A percentile compares a stretch with the other conserved stretches of the same genome.
Conservation (phyloP, 2,888 invertebrate species). For the Hoplodrina ambigua region DNA sequence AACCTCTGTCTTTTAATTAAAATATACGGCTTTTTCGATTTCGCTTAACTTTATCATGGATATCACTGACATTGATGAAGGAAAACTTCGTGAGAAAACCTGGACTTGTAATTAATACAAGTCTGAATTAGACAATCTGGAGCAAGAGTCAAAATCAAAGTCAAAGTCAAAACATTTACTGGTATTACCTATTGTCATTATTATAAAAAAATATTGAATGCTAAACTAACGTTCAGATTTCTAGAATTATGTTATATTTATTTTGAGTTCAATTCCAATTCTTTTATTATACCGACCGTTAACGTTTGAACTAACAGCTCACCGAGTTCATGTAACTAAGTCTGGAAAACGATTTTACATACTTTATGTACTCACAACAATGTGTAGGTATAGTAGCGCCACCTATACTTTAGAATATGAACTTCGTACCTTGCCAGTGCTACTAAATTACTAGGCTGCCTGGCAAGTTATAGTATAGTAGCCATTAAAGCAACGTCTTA, state of each 20-base stretch:
- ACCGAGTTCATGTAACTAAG: not conserved
- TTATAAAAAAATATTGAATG: too few species aligned
- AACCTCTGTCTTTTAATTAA: too few species aligned
- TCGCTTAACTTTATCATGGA: too few species aligned
- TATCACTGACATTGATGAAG: too few species aligned
- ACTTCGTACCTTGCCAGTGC: slow-evolving; percentile 1
- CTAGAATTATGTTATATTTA: not conserved
- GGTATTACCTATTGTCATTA: too few species aligned
- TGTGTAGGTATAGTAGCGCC: slow-evolving; percentile 25
- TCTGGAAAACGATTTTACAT: not conserved
- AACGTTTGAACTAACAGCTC: not conserved
- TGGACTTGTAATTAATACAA: too few species aligned
- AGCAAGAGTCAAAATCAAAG: too few species aligned
- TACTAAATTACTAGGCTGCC: not conserved
- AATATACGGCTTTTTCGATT: too few species aligned
- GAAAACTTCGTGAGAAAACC: too few species aligned
- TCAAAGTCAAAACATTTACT: too few species aligned
- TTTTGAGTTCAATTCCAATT: not conserved
- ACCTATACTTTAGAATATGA: slow-evolving; percentile 11
- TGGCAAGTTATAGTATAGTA: slow-evolving; percentile 3
- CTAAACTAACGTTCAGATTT: not conserved
- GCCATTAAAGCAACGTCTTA: not conserved
- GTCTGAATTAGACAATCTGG: too few species aligned
- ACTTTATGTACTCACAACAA: not conserved
- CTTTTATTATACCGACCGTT: not conserved